Evolutionary conservation across 2,888 invertebrate species (phyloP).

Genomic region (Strigamia transsilvanica): DNA sequence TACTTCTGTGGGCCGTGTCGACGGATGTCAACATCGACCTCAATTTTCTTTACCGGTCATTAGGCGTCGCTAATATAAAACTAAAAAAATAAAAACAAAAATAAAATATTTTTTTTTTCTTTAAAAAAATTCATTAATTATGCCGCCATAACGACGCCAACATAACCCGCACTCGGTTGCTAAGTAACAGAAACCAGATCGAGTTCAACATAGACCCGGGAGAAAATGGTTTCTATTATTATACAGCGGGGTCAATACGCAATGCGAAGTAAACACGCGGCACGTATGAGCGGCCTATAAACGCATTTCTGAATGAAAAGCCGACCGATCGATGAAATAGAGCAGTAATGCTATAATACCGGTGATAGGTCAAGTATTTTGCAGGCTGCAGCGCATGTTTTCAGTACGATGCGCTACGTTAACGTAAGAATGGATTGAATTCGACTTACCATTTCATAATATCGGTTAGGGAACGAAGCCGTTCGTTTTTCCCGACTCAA

Average conservation of each 20-base stretch:
- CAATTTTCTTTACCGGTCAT: constrained; percentile 1
- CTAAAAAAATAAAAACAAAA: background rate
- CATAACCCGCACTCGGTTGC: background rate
- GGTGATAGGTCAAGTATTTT: background rate
- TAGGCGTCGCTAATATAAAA: background rate
- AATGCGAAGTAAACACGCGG: constrained; percentile 18
- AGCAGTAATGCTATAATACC: background rate
- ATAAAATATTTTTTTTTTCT: too few relatives aligned
- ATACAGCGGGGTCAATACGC: background rate
- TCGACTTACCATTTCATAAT: background rate
- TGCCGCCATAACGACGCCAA: background rate
- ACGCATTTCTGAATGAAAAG: constrained; percentile 27
- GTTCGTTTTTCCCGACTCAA: background rate
- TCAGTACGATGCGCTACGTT: background rate
- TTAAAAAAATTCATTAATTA: background rate
- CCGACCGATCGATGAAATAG: constrained; percentile 1
- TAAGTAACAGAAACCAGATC: background rate
- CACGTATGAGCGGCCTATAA: background rate
- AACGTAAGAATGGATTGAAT: background rate
- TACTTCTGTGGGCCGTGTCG: constrained; percentile 23
- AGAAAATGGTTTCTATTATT: background rate
- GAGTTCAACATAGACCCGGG: background rate
- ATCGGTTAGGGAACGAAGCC: background rate
- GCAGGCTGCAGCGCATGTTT: background rate
- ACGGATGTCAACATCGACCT: constrained; percentile 45